Evolutionary conservation across 1,140 invertebrate species (phyloP).

Genomic region (Heliconius melpomene): DNA sequence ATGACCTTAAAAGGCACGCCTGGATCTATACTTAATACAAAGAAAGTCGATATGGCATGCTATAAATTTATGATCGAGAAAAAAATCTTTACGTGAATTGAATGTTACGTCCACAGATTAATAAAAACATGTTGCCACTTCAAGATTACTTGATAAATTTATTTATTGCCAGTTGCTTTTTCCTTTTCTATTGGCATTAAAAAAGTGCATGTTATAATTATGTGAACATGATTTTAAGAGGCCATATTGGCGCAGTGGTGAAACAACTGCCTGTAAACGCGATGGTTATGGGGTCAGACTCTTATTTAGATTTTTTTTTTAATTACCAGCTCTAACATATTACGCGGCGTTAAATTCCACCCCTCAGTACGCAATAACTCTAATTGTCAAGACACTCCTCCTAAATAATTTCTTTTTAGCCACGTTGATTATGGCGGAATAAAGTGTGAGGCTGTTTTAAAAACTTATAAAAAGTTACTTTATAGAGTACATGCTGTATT

Average conservation of each 20-base stretch:
- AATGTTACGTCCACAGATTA: conserved; percentile 13
- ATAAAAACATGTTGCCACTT: conserved; percentile 10
- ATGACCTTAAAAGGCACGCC: conserved; percentile 40
- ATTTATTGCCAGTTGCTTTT: conserved; percentile 13
- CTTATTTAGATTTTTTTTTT: too few species aligned
- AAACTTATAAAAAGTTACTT: not conserved
- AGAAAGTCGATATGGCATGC: conserved; percentile 43
- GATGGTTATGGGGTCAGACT: too few species aligned
- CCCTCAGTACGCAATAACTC: too few species aligned
- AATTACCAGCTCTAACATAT: too few species aligned
- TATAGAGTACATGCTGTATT: not conserved
- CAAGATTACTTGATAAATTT: conserved; percentile 20
- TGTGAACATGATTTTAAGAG: not conserved
- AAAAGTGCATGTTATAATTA: not conserved
- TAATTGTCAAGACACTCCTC: too few species aligned
- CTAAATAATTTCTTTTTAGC: too few species aligned
- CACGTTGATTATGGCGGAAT: too few species aligned
- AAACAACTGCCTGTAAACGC: too few species aligned
- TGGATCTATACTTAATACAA: conserved; percentile 38
- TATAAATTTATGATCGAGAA: conserved; percentile 39
- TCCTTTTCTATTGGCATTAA: not conserved
- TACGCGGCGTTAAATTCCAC: too few species aligned
- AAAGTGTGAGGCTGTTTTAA: not conserved
- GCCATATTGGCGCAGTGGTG: too few species aligned
- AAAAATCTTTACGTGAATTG: conserved; percentile 17